Percentiles rank a stretch among this genome's conserved stretches.
These are phyloP conservation scores for Chunga burmeisteri DNA, from an alignment of 2,113 vertebrate genomes.

Conservation along the genomic window DNA sequence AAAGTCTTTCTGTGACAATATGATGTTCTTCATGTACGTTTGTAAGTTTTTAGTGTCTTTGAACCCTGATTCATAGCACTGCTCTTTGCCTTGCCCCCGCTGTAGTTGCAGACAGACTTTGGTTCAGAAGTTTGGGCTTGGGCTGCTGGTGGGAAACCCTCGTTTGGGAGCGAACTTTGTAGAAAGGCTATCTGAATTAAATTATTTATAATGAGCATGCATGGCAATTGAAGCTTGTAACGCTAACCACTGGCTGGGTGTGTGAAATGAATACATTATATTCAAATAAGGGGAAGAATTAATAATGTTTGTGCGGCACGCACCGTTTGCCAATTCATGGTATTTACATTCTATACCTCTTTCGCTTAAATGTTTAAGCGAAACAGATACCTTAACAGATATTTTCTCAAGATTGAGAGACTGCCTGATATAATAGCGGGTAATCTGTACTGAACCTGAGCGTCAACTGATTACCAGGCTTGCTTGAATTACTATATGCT, in stretches of 20 bases:
- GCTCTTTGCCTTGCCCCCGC: neutral
- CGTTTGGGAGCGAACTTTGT: neutral
- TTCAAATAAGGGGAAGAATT: neutral
- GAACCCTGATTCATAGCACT: neutral
- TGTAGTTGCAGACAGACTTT: neutral
- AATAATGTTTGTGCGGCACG: neutral
- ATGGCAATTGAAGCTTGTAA: neutral
- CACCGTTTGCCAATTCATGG: neutral
- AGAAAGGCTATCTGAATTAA: conserved; percentile 5
- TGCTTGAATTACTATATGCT: conserved; percentile 66
- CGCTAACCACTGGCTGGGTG: neutral
- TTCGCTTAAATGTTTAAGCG: conserved; percentile 10
- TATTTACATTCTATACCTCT: conserved; percentile 36
- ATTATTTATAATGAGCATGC: conserved; percentile 30
- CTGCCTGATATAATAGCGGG: conserved; percentile 37
- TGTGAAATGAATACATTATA: neutral
- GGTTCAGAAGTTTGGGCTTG: neutral
- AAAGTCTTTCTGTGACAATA: neutral
- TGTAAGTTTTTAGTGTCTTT: neutral
- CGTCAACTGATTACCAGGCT: conserved; percentile 32
- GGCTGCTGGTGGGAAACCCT: neutral
- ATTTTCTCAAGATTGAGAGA: conserved; percentile 46
- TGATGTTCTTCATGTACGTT: neutral
- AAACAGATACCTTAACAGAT: conserved; percentile 33
- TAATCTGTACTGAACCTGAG: conserved; percentile 38